Base-by-base conservation (phyloP, 2,888 invertebrate genomes). In the Ferdinandea cuprea region DNA sequence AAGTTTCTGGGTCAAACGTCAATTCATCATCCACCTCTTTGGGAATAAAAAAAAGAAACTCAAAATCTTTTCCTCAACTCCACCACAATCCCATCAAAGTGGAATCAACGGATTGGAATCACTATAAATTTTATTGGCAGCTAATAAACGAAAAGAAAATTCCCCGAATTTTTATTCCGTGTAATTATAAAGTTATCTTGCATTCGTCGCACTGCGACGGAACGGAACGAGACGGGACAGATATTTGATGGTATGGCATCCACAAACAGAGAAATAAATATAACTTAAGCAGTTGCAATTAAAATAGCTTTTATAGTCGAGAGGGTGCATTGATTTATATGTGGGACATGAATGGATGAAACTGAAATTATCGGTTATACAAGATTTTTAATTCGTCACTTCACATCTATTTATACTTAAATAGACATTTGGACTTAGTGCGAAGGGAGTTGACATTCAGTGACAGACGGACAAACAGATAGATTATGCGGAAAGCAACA, bases 41-140 rank as follows among this genome's bases (percentile, higher is more conserved):
- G 21, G 32, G 46, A 15, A 2, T 42, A 19, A 19, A 9, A 17
- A n/a, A n/a, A 6, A 8, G 32, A 19, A 8, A n/a, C n/a, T 17
- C 13, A 11, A 37, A 15, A 40, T 15, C 1, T 15, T 2, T 7
- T 15, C 40, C 9, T 19, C 9, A 19, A 7, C 65, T 30, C 42
- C 42, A 30, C 52, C 44, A 42, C 54, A 35, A 21, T 21, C 54
- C 13, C 52, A 66, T 66, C 35, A 58, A n/a, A 28, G 21, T 17
- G 25, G 44, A 48, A 52, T 68, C 59, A 56, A 63, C 54, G 40
- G 17, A 59, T 8, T 54, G 65, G 58, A 71, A 59, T 59, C 19
- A 30, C 65, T 54, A 81, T 76, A 71, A 81, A 81, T 76, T 76
- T 80, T 80, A 80, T 81, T 81, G 65, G 71, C 65, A 76, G 46